Conservation (phyloP, 1,140 invertebrate genomes). For the Hestina assimilis region DNA sequence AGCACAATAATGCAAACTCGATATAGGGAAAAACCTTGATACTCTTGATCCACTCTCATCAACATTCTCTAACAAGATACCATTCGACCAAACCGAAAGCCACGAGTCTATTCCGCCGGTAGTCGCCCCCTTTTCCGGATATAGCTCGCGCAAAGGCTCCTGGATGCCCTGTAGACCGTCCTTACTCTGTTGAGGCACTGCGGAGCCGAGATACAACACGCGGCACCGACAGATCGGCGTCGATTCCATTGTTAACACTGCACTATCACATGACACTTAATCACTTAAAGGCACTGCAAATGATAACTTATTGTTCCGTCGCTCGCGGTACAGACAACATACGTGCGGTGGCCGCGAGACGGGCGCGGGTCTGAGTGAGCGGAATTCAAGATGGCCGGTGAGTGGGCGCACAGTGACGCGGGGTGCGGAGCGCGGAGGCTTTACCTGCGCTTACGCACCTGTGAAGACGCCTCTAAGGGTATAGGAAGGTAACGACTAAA, state of each 20-base stretch:
- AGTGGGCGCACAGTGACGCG: constrained; percentile 29
- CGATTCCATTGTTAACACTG: constrained; percentile 80
- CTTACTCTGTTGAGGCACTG: constrained; percentile 98
- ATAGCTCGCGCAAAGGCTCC: constrained; percentile 96
- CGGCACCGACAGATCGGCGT: constrained; percentile 97
- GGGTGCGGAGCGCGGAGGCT: constrained; percentile 28
- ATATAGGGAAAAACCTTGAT: constrained; percentile 98
- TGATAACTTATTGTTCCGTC: constrained; percentile 35
- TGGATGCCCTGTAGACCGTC: constrained; percentile 98
- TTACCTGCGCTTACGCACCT: constrained; percentile 74
- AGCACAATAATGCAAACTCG: constrained; percentile 97
- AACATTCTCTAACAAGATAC: constrained; percentile 96
- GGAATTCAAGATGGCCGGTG: constrained; percentile 74
- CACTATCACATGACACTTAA: constrained; percentile 75
- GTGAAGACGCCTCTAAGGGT: constrained; percentile 59
- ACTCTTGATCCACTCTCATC: constrained; percentile 97
- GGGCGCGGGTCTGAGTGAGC: constrained; percentile 70
- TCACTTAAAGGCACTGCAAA: constrained; percentile 53
- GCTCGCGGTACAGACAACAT: constrained; percentile 43
- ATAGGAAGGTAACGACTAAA: constrained; percentile 36
- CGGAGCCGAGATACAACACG: constrained; percentile 98
- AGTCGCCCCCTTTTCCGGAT: constrained; percentile 93
- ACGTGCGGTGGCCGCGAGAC: constrained; percentile 63
- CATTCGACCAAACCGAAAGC: constrained; percentile 98
- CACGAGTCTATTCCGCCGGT: constrained; percentile 97